A percentile compares a stretch with the other conserved stretches of the same genome.
Evolutionary conservation across 2,888 invertebrate genomes (phyloP).

Genomic region (Xylota sylvarum): DNA sequence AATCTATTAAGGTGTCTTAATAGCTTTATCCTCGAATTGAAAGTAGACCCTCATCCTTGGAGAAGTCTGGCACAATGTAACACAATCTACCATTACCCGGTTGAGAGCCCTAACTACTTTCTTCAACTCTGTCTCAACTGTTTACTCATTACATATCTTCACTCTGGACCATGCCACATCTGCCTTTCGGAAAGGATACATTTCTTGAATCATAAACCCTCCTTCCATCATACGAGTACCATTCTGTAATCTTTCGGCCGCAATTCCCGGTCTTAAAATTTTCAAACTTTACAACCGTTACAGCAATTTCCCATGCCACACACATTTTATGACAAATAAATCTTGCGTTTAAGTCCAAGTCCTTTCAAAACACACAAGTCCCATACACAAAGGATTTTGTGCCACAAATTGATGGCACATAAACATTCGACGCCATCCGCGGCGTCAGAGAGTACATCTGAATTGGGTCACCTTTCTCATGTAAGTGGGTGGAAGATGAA

Average conservation of each 20-base stretch:
- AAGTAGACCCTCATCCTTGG: not conserved
- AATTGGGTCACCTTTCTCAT: constrained; percentile 33
- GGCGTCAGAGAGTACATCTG: constrained; percentile 15
- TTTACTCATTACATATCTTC: constrained; percentile 23
- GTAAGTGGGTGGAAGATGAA: constrained; percentile 37
- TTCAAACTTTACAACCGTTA: constrained; percentile 23
- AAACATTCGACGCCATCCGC: constrained; percentile 34
- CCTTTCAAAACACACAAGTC: constrained; percentile 23
- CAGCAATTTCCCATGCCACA: not conserved
- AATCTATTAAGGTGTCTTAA: not conserved
- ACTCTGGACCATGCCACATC: not conserved
- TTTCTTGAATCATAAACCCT: constrained; percentile 17
- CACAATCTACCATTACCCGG: not conserved
- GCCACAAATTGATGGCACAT: constrained; percentile 53
- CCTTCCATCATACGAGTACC: not conserved
- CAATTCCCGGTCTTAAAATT: constrained; percentile 27
- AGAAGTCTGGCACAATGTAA: not conserved
- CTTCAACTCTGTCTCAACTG: not conserved
- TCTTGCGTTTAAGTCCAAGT: constrained; percentile 25
- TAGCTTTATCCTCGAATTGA: not conserved
- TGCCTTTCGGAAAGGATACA: not conserved
- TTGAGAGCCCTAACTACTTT: constrained; percentile 13
- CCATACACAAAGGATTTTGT: constrained; percentile 17
- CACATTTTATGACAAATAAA: constrained; percentile 59
- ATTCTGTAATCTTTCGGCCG: constrained; percentile 11